Base-by-base conservation (phyloP, 2,113 vertebrate genomes). In the Forbesichthys papilliferus region DNA sequence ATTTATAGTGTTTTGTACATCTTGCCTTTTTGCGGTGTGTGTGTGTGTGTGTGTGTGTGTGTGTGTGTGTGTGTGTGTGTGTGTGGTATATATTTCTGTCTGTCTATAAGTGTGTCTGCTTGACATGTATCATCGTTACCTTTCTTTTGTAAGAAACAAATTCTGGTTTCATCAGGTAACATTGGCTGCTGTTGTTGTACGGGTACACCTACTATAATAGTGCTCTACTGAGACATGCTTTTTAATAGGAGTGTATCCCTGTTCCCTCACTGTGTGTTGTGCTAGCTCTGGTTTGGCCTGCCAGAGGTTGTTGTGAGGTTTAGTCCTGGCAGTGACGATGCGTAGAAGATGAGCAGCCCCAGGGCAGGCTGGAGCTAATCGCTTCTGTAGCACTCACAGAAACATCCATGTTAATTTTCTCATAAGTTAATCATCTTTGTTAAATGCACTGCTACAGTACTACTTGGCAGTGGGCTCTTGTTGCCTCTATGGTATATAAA, bases 281-380 rank as follows among this genome's bases (percentile, higher is more conserved):
- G 34, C 14, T 73, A 54, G 52, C 52, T 20, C 27, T 58, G 20
- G 20, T 20, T 20, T 20, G 60, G 11, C 55, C 55, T 67, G 33
- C 61, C 3, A 20, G 47, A 13, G 13, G 33, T 14, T 55, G 12
- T 46, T 64, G 61, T 64, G 60, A 66, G 47, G 47, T 57, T 68
- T 55, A 54, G 9, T 57, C 14, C 61, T 54, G 34, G 68, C 20
- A 51, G 11, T 36, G 60, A 65, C 14, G 20, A 16, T 27, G 51
- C 47, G 11, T 48, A n/a, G 42, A 27, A 51, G 49, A 49, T 49
- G 9, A n/a, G 20, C 3, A 1, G 6, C 46, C 47, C 5, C 16
- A 9, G 61, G 61, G 49, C 61, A 11, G 49, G 27, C 61, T 64
- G 61, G 61, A 64, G 49, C 48, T 33, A 64, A 49, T 64, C 49